Conservation (phyloP, 2,113 vertebrate genomes). For the Chaenogobius annularis region DNA sequence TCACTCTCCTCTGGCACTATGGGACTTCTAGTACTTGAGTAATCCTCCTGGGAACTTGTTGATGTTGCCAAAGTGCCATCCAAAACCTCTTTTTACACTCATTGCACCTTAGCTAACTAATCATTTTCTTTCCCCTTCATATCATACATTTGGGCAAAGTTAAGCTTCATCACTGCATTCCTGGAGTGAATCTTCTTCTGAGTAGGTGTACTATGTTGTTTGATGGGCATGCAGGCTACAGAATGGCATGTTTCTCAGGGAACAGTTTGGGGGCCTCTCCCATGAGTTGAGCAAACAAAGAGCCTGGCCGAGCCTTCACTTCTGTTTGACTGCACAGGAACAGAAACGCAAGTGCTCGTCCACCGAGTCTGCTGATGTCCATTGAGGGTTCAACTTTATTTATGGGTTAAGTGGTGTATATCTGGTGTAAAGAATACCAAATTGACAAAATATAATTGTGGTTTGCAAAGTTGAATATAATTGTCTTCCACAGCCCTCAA, state of each 20-base stretch:
- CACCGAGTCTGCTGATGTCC: conserved; percentile 47
- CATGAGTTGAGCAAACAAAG: conserved; percentile 70
- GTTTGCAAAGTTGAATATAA: background rate
- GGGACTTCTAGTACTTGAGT: conserved; percentile 65
- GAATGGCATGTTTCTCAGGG: conserved; percentile 59
- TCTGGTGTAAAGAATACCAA: background rate
- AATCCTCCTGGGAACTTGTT: conserved; percentile 80
- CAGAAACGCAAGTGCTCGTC: conserved; percentile 67
- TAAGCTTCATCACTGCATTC: conserved; percentile 21
- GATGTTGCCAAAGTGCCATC: conserved; percentile 75
- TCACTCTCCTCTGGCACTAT: conserved; percentile 53
- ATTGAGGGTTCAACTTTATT: background rate
- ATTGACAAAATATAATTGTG: background rate
- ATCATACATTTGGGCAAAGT: conserved; percentile 9
- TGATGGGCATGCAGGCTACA: conserved; percentile 35
- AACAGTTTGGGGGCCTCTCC: conserved; percentile 65
- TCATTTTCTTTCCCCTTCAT: conserved; percentile 23
- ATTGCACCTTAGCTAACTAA: conserved; percentile 6
- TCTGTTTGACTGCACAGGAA: conserved; percentile 73
- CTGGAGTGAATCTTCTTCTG: conserved; percentile 44
- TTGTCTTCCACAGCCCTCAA: no score
- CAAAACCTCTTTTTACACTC: conserved; percentile 57
- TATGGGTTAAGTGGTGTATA: background rate
- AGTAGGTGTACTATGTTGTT: conserved; percentile 30
- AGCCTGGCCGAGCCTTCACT: conserved; percentile 58